Base-by-base conservation (phyloP, 2,797 vertebrate species). In the Fistularia tabacaria region DNA sequence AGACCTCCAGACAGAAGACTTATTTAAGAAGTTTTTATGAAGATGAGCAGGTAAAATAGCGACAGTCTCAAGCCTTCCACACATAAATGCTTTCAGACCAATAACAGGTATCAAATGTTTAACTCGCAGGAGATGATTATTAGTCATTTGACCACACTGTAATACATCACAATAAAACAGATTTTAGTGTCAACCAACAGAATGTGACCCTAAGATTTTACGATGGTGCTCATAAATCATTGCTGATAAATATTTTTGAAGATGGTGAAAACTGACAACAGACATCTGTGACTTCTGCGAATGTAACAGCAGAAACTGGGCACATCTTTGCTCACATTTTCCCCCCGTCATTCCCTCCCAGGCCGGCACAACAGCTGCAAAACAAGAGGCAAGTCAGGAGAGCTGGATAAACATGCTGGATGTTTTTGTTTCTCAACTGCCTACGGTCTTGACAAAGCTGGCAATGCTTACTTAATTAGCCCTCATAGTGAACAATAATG, bases 281-380 rank as follows among this genome's bases (percentile, higher is more conserved):
- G 56, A 66, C 46, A 69, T 51, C 54, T 67, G 48, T 51, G 70
- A 60, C 59, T 64, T 72, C 43, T 42, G 10, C 9, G 12, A 11
- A 55, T 38, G 69, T 71, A 65, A 66, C 53, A 76, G 81, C 65
- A 51, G 42, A 9, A 41, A 54, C 65, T 62, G 64, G 75, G 66
- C 55, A 74, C 64, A 60, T 74, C 57, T 84, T 81, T 65, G 62
- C 73, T 86, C 79, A 87, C 59, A 79, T 79, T 88, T 87, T 83
- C 80, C 86, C 71, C 67, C 77, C 73, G 67, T 84, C 82, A 85
- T 80, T 78, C 64, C 55, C 74, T 79, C 77, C 62, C 69, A 62
- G 72, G 49, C 59, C 11, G 71, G 49, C 62, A 38, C 75, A 84
- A 71, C 76, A 80, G 79, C 70, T 71, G 56, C 67, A 75, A 54